Evolutionary conservation across 37 sponge, comb jelly and placozoan species (phyloP).

Genomic region (Ianthella basta): DNA sequence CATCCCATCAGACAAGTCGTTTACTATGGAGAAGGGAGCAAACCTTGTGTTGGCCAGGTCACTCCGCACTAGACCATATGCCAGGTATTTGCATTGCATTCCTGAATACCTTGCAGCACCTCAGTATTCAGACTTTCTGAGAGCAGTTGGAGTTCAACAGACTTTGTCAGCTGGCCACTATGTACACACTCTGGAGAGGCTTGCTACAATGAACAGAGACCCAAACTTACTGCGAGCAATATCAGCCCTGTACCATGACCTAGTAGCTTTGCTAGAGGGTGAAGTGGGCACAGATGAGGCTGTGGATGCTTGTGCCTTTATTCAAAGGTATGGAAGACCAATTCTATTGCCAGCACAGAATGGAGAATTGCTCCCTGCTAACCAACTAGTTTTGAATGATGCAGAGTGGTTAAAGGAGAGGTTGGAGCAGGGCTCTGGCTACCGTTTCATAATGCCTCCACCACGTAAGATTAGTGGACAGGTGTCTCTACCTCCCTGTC

Average conservation of each 20-base stretch:
- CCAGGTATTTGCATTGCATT: neutral
- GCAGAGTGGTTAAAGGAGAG: conserved; percentile 2
- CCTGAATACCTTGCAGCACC: neutral
- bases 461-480: conserved; percentile 25
- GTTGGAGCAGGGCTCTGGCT: neutral
- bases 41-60: neutral
- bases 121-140: neutral
- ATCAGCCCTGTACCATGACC: neutral
- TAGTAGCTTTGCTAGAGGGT: neutral
- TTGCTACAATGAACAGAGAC: neutral
- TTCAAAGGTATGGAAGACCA: neutral
- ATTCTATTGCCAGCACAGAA: neutral
- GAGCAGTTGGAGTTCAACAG: neutral
- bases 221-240: neutral
- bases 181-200: neutral
- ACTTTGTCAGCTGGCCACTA: neutral
- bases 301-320: neutral
- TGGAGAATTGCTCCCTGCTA: neutral
- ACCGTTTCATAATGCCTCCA: conserved; percentile 4
- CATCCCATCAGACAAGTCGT: neutral
- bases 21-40: neutral
- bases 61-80: neutral
- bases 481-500: conserved; percentile 30
- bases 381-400: conserved; percentile 27
- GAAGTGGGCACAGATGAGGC: neutral